Evolutionary conservation across 2,797 vertebrate genomes (phyloP).

Genomic region (Vespertilio murinus): DNA sequence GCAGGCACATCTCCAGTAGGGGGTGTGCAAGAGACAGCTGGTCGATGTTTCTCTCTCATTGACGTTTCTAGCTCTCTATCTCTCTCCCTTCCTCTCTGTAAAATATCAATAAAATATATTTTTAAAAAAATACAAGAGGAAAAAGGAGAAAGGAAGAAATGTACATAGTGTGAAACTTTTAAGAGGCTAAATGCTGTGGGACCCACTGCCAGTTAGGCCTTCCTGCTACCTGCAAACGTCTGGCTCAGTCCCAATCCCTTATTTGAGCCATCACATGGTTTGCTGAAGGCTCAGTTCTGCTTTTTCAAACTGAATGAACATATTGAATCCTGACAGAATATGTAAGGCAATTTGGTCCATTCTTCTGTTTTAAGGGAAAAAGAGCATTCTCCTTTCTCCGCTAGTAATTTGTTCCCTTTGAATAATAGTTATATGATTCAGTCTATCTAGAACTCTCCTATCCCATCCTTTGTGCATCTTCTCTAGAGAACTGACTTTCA

Average conservation of each 20-base stretch:
- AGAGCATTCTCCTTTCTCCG: background rate
- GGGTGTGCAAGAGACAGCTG: no score
- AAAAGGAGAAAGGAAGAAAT: background rate
- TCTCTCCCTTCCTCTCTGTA: no score
- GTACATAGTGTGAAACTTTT: background rate
- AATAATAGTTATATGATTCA: background rate
- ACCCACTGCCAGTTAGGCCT: background rate
- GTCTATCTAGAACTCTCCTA: background rate
- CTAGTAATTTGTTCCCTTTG: background rate
- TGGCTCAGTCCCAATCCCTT: background rate
- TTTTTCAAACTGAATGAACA: background rate
- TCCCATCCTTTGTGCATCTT: background rate
- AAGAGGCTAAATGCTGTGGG: background rate
- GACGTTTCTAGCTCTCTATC: no score
- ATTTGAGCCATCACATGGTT: background rate
- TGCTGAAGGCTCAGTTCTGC: background rate
- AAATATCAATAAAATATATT: no score
- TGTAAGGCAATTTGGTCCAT: background rate
- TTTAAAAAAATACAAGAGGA: background rate
- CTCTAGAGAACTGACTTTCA: constrained; percentile 13
- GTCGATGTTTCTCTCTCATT: no score
- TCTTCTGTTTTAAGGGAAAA: background rate
- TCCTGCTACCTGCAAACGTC: background rate
- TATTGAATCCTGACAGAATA: background rate
- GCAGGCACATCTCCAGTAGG: no score